A percentile compares a stretch with the other conserved stretches of the same genome.
These are phyloP conservation scores for Lasiurus cinereus DNA, from an alignment of 2,113 vertebrate species.

Conservation along the genomic window DNA sequence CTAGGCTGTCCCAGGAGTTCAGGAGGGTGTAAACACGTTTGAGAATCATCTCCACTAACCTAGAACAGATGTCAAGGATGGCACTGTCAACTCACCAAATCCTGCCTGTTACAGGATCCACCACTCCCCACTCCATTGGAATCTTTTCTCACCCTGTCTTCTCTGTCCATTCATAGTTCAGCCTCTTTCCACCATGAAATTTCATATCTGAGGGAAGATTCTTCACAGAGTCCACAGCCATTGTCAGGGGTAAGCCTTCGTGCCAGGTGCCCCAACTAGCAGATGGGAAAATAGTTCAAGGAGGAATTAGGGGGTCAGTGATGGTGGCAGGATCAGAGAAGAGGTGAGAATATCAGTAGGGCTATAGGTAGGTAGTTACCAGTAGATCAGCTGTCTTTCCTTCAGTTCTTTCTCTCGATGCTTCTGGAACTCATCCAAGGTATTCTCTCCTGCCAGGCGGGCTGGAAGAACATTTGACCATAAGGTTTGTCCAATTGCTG, in stretches of 20 bases:
- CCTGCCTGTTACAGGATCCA: not conserved
- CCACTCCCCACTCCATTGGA: not conserved
- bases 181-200: conserved; percentile 90
- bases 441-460: conserved; percentile 78
- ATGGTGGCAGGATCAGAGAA: not conserved
- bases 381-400: conserved; percentile 86
- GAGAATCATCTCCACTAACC: conserved; percentile 85
- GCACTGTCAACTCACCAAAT: not conserved
- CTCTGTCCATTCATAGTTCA: conserved; percentile 86
- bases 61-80: not conserved
- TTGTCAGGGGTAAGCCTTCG: conserved; percentile 87
- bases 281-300: not conserved
- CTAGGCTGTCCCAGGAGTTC: conserved; percentile 88
- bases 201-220: conserved; percentile 89
- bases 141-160: conserved; percentile 59
- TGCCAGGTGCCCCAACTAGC: conserved; percentile 89
- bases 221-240: conserved; percentile 85
- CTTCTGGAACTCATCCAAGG: conserved; percentile 79
- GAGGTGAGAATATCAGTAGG: no score
- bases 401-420: conserved; percentile 88
- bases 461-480: conserved; percentile 77
- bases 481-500: not conserved
- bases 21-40: conserved; percentile 88
- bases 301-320: not conserved
- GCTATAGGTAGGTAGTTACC: conserved; percentile 76